phyloP scores from a whole-genome alignment of 2,113 vertebrate species.

The Phaethornis superciliosus region DNA sequence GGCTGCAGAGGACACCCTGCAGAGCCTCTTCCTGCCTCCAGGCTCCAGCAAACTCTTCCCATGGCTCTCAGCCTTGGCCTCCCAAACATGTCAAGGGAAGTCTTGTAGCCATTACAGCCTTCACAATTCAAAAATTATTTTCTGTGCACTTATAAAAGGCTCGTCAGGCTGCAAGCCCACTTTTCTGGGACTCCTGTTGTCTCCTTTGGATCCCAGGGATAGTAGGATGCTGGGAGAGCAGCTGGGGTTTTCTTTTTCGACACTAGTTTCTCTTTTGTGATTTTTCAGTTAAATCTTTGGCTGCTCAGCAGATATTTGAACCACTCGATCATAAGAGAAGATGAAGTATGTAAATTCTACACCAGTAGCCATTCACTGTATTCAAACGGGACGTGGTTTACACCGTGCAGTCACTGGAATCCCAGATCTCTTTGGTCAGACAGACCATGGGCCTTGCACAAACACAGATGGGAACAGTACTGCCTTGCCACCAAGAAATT shows the following conservation, averaged over 20 bases:
- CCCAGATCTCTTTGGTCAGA: background rate
- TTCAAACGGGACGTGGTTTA: background rate
- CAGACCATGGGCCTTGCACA: background rate
- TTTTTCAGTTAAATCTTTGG: background rate
- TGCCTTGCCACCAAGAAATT: background rate
- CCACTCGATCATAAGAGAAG: background rate
- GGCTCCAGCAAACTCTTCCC: accelerated
- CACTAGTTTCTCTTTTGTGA: background rate
- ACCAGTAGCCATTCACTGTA: background rate
- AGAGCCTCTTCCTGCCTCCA: background rate
- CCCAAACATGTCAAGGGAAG: background rate
- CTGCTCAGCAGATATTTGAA: background rate
- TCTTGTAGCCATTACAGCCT: background rate
- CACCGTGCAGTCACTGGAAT: background rate
- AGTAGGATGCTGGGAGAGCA: background rate
- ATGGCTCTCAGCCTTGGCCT: background rate
- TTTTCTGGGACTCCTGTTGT: background rate
- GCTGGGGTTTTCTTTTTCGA: background rate
- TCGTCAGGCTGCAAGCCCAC: background rate
- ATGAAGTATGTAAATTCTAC: background rate
- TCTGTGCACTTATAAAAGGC: background rate
- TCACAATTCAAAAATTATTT: background rate
- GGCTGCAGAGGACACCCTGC: background rate
- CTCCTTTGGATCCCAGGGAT: background rate
- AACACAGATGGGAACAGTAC: background rate